Base-by-base conservation (phyloP, 2,888 invertebrate genomes). In the Amiota minor region DNA sequence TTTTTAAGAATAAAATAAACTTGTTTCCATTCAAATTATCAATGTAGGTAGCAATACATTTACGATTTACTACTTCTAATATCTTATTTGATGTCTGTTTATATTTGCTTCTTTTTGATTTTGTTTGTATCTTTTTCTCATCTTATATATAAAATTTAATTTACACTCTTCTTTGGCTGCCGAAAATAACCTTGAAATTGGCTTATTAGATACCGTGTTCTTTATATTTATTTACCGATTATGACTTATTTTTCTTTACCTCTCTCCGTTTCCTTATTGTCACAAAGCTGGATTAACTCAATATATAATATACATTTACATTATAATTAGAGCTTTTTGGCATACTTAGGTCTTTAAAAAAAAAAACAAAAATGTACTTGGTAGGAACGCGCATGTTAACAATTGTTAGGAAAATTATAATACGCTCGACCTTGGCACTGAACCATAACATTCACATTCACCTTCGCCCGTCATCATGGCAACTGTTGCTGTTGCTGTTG, bases 391-490 rank as follows among this genome's bases (percentile, higher is more conserved):
- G 23, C 23, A 23, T 2, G 23, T 23, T 16, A 18, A 14, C 56
- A 56, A 56, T 20, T 56, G 56, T 56, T 56, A 20, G 56, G 23
- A 23, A 23, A 59, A 59, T 59, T 59, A 11, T 20, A 59, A 20
- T 20, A 20, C 9, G 14, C 14, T 20, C 20, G 59, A 59, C 59
- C 59, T 59, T 59, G 59, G 59, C 59, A 59, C 59, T 59, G 59
- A 59, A 59, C 59, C 59, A 59, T 59, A 20, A 59, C 59, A 59
- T 59, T 59, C 59, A 59, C 59, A 20, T 59, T 59, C 20, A 10
- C 18, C 10, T 59, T 16, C 18, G 11, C 20, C 59, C 11, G 53
- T 50, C 14, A 12, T 50, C 53, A n/a, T 16, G 11, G 59, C 20
- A 11, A 20, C 11, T 35, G 59, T 20, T 59, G 59, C 20, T 35